A percentile compares a stretch with the other conserved stretches of the same genome.
These are phyloP conservation scores for Iselma pallidipennis DNA, from an alignment of 2,888 invertebrate genomes.

Conservation along the genomic window DNA sequence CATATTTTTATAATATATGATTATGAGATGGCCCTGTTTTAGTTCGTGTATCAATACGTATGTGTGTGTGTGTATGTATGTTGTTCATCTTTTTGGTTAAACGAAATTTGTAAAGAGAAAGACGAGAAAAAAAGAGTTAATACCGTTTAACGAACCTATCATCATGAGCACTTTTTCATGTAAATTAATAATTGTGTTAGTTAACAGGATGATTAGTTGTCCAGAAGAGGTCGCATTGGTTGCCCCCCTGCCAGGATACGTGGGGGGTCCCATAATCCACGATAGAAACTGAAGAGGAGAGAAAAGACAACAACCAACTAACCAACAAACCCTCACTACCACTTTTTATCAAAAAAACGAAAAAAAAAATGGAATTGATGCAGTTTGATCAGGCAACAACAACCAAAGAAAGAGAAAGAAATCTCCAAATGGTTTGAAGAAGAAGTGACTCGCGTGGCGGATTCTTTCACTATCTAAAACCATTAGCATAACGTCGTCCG, in stretches of 20 bases:
- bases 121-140: slow-evolving; percentile 18
- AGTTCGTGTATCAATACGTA: slow-evolving; percentile 9
- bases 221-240: slow-evolving; percentile 38
- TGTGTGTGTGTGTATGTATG: slow-evolving; percentile 17
- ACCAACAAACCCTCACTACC: background rate
- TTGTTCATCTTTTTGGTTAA: background rate
- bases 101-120: background rate
- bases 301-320: background rate
- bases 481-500: slow-evolving; percentile 45
- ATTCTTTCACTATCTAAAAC: slow-evolving; percentile 13
- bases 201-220: slow-evolving; percentile 43
- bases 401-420: background rate
- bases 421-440: background rate
- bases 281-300: background rate
- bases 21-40: slow-evolving; percentile 10
- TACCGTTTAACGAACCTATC: slow-evolving; percentile 39
- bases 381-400: background rate
- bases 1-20: slow-evolving; percentile 27
- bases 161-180: slow-evolving; percentile 38
- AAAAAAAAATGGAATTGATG: background rate
- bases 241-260: slow-evolving; percentile 38
- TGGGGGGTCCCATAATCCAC: slow-evolving; percentile 27
- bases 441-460: slow-evolving; percentile 20
- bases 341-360: no score
- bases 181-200: slow-evolving; percentile 48